phyloP scores from a whole-genome alignment of 1,140 invertebrate species.

The Halictus rubicundus region DNA sequence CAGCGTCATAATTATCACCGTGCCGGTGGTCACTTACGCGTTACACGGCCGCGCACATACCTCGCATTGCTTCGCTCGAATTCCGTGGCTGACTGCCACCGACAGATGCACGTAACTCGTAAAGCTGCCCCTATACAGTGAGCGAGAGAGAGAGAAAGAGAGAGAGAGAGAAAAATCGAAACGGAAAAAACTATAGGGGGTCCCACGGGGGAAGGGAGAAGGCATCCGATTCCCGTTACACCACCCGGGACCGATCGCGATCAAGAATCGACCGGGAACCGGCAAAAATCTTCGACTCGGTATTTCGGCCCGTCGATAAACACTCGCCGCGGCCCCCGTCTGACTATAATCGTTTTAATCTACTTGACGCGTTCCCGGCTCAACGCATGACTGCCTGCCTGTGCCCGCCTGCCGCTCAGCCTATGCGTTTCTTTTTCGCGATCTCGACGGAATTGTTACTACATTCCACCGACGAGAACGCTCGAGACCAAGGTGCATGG shows the following conservation, averaged over 20 bases:
- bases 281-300: conserved; percentile 2
- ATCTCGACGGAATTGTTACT: conserved; percentile 2
- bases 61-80: conserved; percentile 36
- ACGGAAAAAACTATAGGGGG: neutral
- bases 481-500: neutral
- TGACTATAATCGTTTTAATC: conserved; percentile 47
- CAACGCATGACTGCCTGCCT: conserved; percentile 30
- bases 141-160: no score
- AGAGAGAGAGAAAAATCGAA: neutral
- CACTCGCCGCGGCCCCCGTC: neutral
- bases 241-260: neutral
- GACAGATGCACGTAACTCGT: conserved; percentile 32
- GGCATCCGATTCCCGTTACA: neutral
- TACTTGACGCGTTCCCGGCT: conserved; percentile 31
- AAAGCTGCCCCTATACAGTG: neutral
- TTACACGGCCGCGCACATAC: conserved; percentile 38
- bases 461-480: conserved; percentile 8
- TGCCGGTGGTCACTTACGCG: conserved; percentile 49
- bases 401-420: no score
- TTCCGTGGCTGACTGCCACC: conserved; percentile 18
- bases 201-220: neutral
- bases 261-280: neutral
- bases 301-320: conserved; percentile 11
- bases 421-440: conserved; percentile 5
- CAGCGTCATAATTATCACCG: conserved; percentile 57